These are phyloP conservation scores for Sarcophaga subvicina DNA, from an alignment of 2,888 invertebrate species.

Conservation along the genomic window DNA sequence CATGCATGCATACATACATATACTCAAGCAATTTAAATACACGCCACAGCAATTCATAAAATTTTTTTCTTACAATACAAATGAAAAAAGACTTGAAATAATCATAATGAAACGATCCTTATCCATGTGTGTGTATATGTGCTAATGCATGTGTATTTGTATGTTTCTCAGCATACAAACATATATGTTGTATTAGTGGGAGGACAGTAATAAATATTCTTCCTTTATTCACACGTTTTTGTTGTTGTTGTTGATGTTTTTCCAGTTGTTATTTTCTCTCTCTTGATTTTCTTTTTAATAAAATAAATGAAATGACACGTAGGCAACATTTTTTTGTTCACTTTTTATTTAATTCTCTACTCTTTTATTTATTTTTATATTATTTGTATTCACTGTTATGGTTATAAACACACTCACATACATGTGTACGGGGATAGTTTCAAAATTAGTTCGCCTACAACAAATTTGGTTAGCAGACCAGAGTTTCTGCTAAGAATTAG, in stretches of 20 bases:
- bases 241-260: conserved; percentile 11
- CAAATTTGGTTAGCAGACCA: too few relatives aligned
- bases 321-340: conserved; percentile 36
- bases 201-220: conserved; percentile 54
- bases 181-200: conserved; percentile 39
- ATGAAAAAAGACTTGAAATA: background rate
- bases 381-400: background rate
- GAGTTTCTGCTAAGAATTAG: too few relatives aligned
- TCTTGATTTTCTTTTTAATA: conserved; percentile 39
- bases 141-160: background rate
- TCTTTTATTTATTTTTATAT: conserved; percentile 39
- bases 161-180: background rate
- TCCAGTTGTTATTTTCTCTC: background rate
- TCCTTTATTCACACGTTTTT: background rate
- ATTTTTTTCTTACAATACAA: background rate
- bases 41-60: background rate
- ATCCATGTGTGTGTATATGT: background rate
- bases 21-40: background rate
- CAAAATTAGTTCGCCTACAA: too few relatives aligned
- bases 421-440: too few relatives aligned
- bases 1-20: background rate
- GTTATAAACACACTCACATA: background rate
- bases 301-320: conserved; percentile 60
- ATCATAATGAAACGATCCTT: background rate
- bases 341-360: background rate